Base-by-base conservation (phyloP, 2,797 vertebrate genomes). In the Gymnocypris eckloni region DNA sequence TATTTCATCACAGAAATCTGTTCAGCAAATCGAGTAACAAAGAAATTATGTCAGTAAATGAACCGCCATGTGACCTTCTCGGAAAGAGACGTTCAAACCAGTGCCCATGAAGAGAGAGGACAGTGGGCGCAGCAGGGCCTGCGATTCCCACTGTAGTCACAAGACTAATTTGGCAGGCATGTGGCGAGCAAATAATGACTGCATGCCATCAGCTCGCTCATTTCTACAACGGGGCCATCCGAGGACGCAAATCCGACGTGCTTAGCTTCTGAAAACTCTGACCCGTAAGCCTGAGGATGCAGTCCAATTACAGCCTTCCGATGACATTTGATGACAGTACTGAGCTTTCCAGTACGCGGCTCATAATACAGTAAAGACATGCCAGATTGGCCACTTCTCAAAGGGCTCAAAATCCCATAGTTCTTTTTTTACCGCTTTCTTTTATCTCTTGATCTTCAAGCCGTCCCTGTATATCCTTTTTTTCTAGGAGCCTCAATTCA, bases 31-130 rank as follows among this genome's bases (percentile, higher is more conserved):
- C 4, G 18, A 85, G 28, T 45, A 73, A 41, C 77, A 59, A 85
- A 86, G 84, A 22, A 83, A 86, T 81, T 71, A 67, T 28, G 54
- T 86, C 87, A 78, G 81, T 85, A 76, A 88, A 87, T 20, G 25
- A 80, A 81, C 54, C 59, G 72, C 64, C 81, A 83, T 83, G 88
- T 88, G 82, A 88, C 86, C 88, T 87, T 80, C 56, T 78, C 72
- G 77, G 54, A 87, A 70, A 50, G 67, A 90, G 69, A 81, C 69
- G 82, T 86, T 88, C 89, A 86, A 78, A 71, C 56, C 85, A 81
- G 71, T 89, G 82, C 84, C 86, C 84, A 86, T 79, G 82, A 86
- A 89, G 48, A 86, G 82, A 88, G 64, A 72, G 80, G 70, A 88
- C 76, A 88, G 71, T 75, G 77, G 81, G 83, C 41, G 70, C 84